Base-by-base conservation (phyloP, 1,140 invertebrate species). In the Homalodisca vitripennis region DNA sequence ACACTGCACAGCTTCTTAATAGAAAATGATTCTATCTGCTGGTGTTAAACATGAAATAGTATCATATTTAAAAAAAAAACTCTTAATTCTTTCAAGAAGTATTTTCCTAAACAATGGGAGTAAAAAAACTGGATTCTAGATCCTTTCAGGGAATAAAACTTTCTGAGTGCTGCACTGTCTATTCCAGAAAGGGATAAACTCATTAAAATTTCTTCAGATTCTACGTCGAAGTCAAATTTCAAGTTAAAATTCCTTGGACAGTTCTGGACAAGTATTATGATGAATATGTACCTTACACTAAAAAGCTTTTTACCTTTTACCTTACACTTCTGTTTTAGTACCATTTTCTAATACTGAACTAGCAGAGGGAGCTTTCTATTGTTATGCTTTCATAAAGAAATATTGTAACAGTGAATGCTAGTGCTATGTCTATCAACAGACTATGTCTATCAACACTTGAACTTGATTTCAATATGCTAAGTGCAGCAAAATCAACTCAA, bases 161-260 rank as follows among this genome's bases (percentile, higher is more conserved):
- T 29, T 12, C 3, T 29, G 29, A 60, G 55, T 1, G 2, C 22
- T 26, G 27, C 14, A 2, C 27, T 60, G 27, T 17, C 55, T 24
- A 26, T 60, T 60, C 27, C 55, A 27, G 55, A 60, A 30, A 64
- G 34, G 34, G 31, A 64, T n/a, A 34, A 30, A 30, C n/a, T 64
- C 10, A 64, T 34, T 34, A 17, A 64, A 64, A 26, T 64, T 32
- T 64, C 62, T 31, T 14, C 13, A 31, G 62, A 64, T 32, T 32
- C 62, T 3, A 30, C 62, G 20, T n/a, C n/a, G 22, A 26, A 34
- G n/a, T 30, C 10, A 31, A 31, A 32, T 32, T 64, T 32, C 14
- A 64, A 64, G 6, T 22, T 31, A 32, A n/a, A 24, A 3, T 30
- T 31, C 31, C 17, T n/a, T n/a, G n/a, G n/a, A n/a, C 2, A 3